phyloP scores from a whole-genome alignment of 2,888 invertebrate genomes.

The Drosophila fulvimacula region DNA sequence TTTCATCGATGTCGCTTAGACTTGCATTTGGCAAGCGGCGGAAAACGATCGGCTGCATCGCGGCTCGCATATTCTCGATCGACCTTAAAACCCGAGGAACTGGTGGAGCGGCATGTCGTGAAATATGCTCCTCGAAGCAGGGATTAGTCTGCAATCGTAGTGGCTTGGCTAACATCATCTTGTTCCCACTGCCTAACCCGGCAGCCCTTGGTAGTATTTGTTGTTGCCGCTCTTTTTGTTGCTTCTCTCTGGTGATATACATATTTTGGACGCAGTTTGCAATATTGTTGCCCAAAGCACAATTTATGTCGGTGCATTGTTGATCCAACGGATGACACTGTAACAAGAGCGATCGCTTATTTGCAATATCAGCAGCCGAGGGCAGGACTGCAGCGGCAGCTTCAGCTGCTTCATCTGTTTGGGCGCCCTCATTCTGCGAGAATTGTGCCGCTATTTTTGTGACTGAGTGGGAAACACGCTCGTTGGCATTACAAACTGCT shows the following conservation, averaged over 20 bases:
- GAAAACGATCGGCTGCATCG: conserved; percentile 5
- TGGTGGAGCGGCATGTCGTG: neutral
- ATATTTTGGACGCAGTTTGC: conserved; percentile 21
- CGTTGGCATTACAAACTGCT: conserved; percentile 8
- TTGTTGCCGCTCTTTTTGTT: neutral
- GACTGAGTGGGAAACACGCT: conserved; percentile 28
- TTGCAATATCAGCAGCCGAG: conserved; percentile 14
- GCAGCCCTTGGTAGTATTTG: neutral
- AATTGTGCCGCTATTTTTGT: conserved; percentile 20
- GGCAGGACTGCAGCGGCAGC: neutral
- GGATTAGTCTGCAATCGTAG: conserved; percentile 10
- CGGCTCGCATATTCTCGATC: conserved; percentile 21
- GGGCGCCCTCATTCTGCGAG: conserved; percentile 26
- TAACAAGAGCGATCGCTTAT: conserved; percentile 13
- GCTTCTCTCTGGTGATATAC: neutral
- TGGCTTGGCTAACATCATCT: conserved; percentile 25
- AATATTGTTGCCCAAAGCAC: conserved; percentile 18
- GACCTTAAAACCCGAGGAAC: conserved; percentile 7
- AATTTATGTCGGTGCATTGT: conserved; percentile 11
- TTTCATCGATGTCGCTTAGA: conserved; percentile 2
- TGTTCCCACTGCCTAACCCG: neutral
- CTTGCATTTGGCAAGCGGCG: neutral
- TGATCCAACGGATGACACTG: conserved; percentile 24
- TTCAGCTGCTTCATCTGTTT: conserved; percentile 24
- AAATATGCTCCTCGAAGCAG: neutral